Percentiles rank a stretch among this genome's conserved stretches.
Conservation (phyloP, 2,888 invertebrate species). For the Orthonevra nobilis region DNA sequence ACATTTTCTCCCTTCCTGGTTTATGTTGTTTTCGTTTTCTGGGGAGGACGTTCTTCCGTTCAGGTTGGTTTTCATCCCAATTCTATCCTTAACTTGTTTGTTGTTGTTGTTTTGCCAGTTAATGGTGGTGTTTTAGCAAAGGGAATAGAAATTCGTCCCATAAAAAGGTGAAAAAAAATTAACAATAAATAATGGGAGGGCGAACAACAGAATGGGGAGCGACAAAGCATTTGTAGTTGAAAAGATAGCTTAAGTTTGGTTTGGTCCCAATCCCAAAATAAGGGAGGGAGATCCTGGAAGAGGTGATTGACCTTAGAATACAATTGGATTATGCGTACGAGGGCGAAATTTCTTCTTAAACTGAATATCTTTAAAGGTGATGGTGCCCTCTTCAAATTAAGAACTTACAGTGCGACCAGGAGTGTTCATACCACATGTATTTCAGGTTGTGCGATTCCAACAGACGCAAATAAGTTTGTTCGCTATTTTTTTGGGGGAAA, state of each 20-base stretch:
- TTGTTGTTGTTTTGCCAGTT: constrained; percentile 37
- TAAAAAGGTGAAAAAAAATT: constrained; percentile 34
- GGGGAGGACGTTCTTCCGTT: constrained; percentile 50
- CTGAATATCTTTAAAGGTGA: too few relatives aligned
- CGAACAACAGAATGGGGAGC: constrained; percentile 11
- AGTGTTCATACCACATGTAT: too few relatives aligned
- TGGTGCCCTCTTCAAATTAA: too few relatives aligned
- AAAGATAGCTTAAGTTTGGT: too few relatives aligned
- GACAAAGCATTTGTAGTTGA: not conserved
- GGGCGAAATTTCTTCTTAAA: too few relatives aligned
- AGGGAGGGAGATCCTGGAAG: constrained; percentile 23
- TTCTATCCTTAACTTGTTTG: not conserved
- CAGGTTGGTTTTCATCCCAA: constrained; percentile 24
- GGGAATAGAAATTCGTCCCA: constrained; percentile 46
- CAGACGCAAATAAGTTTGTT: too few relatives aligned
- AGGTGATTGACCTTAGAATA: constrained; percentile 60
- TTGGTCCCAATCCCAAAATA: constrained; percentile 13
- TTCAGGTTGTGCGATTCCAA: too few relatives aligned
- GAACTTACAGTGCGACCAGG: too few relatives aligned
- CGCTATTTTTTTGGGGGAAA: too few relatives aligned
- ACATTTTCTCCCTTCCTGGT: constrained; percentile 42
- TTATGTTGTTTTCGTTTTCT: constrained; percentile 27
- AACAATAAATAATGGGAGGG: constrained; percentile 49
- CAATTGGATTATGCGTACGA: not conserved
- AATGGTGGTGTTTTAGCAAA: constrained; percentile 10